Conservation (phyloP, 2,797 vertebrate genomes). For the Leptodactylus fallax region DNA sequence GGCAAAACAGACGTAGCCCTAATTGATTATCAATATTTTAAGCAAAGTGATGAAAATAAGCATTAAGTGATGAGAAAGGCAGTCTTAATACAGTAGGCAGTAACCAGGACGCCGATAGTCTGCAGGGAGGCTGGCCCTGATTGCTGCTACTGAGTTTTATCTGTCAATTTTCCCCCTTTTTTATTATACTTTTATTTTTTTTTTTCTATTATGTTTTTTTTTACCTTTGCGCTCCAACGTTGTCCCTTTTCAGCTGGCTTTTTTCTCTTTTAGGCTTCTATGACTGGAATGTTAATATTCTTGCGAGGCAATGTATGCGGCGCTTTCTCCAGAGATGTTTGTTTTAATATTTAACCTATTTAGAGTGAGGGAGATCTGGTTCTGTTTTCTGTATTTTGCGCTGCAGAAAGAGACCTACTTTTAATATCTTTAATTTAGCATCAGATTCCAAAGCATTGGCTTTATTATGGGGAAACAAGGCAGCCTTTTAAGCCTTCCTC, state of each 20-base stretch:
- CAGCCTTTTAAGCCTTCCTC: conserved; percentile 23
- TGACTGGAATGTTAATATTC: conserved; percentile 69
- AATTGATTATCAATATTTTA: conserved; percentile 99
- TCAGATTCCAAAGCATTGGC: conserved; percentile 12
- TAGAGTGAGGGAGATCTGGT: conserved; percentile 57
- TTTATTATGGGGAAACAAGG: conserved; percentile 7
- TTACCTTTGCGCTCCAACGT: conserved; percentile 68
- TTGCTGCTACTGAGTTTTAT: conserved; percentile 65
- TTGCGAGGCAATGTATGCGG: conserved; percentile 25
- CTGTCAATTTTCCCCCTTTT: conserved; percentile 61
- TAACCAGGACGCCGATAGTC: conserved; percentile 70
- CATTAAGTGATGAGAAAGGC: conserved; percentile 94
- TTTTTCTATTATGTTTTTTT: conserved; percentile 36
- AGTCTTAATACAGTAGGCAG: conserved; percentile 85
- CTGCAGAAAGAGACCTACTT: not conserved
- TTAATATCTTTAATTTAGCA: not conserved
- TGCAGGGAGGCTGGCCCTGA: conserved; percentile 72
- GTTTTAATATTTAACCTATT: conserved; percentile 68
- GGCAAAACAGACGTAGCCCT: conserved; percentile 97
- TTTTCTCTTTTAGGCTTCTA: conserved; percentile 58
- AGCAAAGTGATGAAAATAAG: conserved; percentile 99
- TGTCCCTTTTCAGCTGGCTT: conserved; percentile 66
- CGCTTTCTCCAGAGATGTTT: conserved; percentile 66
- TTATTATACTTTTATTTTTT: not conserved
- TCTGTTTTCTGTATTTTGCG: not conserved